These are phyloP conservation scores for Ariolimax columbianus DNA, from an alignment of 2,888 invertebrate genomes.

Conservation along the genomic window DNA sequence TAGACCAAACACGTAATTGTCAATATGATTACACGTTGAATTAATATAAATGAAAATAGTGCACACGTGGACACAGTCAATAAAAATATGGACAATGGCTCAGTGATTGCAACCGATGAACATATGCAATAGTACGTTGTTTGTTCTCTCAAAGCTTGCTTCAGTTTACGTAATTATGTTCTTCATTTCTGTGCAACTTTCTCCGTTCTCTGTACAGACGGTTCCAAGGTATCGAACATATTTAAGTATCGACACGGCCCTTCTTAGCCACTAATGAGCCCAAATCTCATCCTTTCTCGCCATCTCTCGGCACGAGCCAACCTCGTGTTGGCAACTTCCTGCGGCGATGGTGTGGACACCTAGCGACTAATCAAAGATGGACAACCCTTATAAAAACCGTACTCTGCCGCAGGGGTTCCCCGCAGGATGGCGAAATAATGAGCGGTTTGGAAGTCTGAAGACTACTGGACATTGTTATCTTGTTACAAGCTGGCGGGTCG, in stretches of 20 bases:
- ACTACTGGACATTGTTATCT: neutral
- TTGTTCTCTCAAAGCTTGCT: too few species aligned
- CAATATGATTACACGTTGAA: too few species aligned
- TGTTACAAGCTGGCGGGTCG: neutral
- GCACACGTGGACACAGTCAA: too few species aligned
- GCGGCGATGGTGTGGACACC: neutral
- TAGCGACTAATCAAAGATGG: slow-evolving; percentile 1
- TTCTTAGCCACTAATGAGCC: neutral
- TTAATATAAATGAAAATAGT: too few species aligned
- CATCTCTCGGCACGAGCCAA: slow-evolving; percentile 21
- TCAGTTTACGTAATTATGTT: too few species aligned
- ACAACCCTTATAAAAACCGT: neutral
- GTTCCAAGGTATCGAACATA: too few species aligned
- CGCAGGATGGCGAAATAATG: slow-evolving; percentile 6
- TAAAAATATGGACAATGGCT: too few species aligned
- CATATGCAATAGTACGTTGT: too few species aligned
- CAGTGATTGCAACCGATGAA: too few species aligned
- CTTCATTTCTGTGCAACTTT: too few species aligned
- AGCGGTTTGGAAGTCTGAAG: neutral
- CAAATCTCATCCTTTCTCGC: neutral
- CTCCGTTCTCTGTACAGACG: too few species aligned
- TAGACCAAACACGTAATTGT: too few species aligned
- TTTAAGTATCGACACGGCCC: neutral
- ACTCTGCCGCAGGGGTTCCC: neutral
- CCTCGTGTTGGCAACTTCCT: neutral